phyloP scores from a whole-genome alignment of 2,113 vertebrate genomes.

The Nannobrachium achirus region DNA sequence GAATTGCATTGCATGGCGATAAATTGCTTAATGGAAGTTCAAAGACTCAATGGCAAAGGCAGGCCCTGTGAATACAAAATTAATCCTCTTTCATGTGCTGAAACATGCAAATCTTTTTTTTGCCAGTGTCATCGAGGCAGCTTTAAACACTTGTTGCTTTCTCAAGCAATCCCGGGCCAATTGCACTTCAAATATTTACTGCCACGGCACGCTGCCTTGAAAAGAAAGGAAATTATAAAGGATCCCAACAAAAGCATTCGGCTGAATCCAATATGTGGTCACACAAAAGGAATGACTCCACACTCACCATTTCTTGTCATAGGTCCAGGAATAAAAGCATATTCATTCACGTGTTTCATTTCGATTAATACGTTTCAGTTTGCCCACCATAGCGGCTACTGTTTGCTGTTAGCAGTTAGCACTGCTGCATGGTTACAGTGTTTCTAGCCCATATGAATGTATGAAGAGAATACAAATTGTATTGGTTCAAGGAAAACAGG shows the following conservation, averaged over 20 bases:
- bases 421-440: no score
- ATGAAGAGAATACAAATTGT: no score
- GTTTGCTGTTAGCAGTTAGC: not conserved
- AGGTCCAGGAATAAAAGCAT: not conserved
- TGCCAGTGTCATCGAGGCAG: slow-evolving; percentile 46
- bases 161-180: slow-evolving; percentile 40
- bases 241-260: slow-evolving; percentile 36
- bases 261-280: slow-evolving; percentile 8
- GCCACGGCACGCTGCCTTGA: slow-evolving; percentile 36
- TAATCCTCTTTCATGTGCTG: slow-evolving; percentile 74
- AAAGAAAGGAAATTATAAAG: slow-evolving; percentile 48
- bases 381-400: no score
- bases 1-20: slow-evolving; percentile 71
- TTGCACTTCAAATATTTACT: slow-evolving; percentile 60
- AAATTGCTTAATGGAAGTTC: slow-evolving; percentile 81
- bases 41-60: slow-evolving; percentile 72
- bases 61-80: slow-evolving; percentile 75
- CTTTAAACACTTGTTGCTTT: slow-evolving; percentile 55
- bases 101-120: slow-evolving; percentile 71
- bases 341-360: slow-evolving; percentile 19
- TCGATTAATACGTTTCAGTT: not conserved
- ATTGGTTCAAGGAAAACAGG: no score
- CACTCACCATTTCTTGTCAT: not conserved
- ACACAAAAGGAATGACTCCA: slow-evolving; percentile 5
- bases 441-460: not conserved